These are phyloP conservation scores for Psammodynastes pulverulentus DNA, from an alignment of 2,113 vertebrate species.

Conservation along the genomic window DNA sequence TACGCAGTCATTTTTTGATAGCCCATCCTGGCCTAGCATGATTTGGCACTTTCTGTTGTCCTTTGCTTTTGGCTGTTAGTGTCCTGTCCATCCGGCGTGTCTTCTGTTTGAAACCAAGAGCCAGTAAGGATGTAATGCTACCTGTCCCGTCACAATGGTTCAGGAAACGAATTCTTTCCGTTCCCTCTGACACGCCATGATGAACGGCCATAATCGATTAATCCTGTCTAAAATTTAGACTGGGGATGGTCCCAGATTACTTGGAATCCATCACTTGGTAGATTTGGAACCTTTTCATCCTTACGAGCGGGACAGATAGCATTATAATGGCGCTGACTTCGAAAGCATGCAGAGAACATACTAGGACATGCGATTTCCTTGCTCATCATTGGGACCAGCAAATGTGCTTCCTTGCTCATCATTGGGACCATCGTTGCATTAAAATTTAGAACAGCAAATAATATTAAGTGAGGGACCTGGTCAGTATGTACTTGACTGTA, in stretches of 20 bases:
- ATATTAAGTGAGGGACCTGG: background rate
- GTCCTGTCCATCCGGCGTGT: background rate
- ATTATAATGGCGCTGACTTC: background rate
- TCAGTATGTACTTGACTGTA: background rate
- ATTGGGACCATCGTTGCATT: background rate
- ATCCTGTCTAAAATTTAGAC: background rate
- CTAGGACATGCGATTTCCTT: background rate
- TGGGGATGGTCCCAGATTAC: too few species aligned
- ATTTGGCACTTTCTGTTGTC: background rate
- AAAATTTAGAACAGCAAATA: background rate
- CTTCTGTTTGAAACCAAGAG: conserved; percentile 8
- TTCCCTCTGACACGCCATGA: background rate
- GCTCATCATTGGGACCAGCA: background rate
- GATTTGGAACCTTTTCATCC: background rate
- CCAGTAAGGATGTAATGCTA: background rate
- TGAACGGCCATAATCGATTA: background rate
- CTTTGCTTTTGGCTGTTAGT: conserved; percentile 10
- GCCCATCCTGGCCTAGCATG: background rate
- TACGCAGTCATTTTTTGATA: background rate
- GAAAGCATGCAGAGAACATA: background rate
- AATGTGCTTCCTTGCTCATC: background rate
- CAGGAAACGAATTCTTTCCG: background rate
- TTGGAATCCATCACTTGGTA: background rate
- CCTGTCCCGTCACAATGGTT: background rate
- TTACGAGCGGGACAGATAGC: background rate